A percentile compares a stretch with the other conserved stretches of the same genome.
phyloP scores from a whole-genome alignment of 2,113 vertebrate species.

The Hemibagrus wyckioides region DNA sequence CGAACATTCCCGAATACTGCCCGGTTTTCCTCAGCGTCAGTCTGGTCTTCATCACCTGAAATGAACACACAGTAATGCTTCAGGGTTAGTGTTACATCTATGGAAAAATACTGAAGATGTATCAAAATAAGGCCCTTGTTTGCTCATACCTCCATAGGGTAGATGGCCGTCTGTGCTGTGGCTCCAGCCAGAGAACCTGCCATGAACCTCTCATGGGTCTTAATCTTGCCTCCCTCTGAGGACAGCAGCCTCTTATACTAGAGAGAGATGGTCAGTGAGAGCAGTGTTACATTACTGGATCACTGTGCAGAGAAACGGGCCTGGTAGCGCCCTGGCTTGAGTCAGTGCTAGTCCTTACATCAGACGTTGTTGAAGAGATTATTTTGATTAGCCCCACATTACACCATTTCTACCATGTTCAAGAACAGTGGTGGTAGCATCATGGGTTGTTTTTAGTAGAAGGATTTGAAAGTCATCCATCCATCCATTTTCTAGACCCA shows the following conservation, averaged over 20 bases:
- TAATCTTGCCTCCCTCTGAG: constrained; percentile 82
- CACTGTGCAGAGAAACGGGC: background rate
- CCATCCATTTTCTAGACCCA: no score
- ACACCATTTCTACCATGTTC: background rate
- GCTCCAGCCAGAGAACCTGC: constrained; percentile 95
- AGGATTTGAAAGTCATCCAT: background rate
- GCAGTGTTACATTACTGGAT: background rate
- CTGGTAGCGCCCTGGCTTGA: background rate
- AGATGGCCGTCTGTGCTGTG: constrained; percentile 93
- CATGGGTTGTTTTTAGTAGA: background rate
- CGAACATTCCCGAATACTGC: constrained; percentile 90
- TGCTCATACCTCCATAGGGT: constrained; percentile 92
- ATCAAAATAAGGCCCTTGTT: constrained; percentile 8
- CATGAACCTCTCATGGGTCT: constrained; percentile 86
- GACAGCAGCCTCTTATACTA: constrained; percentile 93
- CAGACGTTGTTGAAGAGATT: background rate
- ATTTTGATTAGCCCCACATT: background rate
- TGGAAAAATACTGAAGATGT: background rate
- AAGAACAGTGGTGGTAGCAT: background rate
- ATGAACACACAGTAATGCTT: background rate
- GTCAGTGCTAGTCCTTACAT: background rate
- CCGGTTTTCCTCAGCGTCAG: constrained; percentile 95
- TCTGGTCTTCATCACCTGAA: constrained; percentile 94
- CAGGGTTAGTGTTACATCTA: background rate
- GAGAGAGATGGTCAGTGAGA: background rate